Evolutionary conservation across 2,113 vertebrate genomes (phyloP), one percentile per base, ranked within the genome.

Genomic region (Neogobius melanostomus): DNA sequence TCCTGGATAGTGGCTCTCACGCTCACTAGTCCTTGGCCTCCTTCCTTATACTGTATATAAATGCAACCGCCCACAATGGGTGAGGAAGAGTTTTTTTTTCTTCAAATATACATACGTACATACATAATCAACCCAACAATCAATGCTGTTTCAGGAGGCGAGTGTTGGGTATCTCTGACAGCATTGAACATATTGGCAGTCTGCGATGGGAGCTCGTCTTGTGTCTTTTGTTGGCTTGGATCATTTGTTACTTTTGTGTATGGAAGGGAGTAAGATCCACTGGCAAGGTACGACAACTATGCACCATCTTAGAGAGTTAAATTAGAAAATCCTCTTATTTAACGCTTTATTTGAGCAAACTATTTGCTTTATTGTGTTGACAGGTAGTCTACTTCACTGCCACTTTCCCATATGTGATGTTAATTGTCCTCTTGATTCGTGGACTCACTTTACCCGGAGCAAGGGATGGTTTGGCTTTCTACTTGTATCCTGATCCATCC

Each of bases 311-410:
- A 36, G 21, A 21, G 21, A 21, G 21, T 21, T 21, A 21, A 21
- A 21, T 21, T 21, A 21, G 21, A 21, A 21, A 21, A 36, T 36
- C 28, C 1, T 36, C 28, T 36, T 3, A 36, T 36, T 36, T 4
- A 36, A 36, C 28, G 3, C 3, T 36, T 36, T 36, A 36, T 36
- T 36, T 36, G 1, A 36, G 28, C 28, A 36, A 57, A 43, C 63
- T 53, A 47, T n/a, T 7, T 16, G 66, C 44, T 82, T n/a, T 63
- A 50, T 75, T 44, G 6, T 82, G 17, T 16, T 0, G 21, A 43
- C 88, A 98, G 96, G 95, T 98, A 0, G 95, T 98, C 69, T 97
- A 97, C 70, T 96, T 98, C 84, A 97, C 96, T 1, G 96, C 96
- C 70, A 96, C 95, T 0, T 98, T 98, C 64, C 96, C 96, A 0